Conservation (phyloP, 2,888 invertebrate species). For the Lagria hirta region DNA sequence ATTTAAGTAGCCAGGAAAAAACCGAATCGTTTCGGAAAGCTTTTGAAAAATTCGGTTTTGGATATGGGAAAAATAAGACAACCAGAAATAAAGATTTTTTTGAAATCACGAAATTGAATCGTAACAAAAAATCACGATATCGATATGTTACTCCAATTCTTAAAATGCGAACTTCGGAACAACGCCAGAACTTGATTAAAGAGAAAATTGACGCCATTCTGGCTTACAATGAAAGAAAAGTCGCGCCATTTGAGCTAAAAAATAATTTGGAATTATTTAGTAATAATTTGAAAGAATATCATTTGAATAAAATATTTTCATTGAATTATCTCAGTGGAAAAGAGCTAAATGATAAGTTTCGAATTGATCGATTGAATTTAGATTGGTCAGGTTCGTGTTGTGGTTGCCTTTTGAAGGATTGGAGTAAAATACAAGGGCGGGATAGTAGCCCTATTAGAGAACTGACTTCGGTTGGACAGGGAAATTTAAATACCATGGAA, state of each 20-base stretch:
- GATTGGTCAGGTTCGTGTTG: conserved; percentile 51
- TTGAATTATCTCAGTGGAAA: conserved; percentile 25
- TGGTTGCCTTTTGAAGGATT: conserved; percentile 62
- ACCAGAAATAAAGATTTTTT: conserved; percentile 16
- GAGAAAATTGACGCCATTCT: conserved; percentile 46
- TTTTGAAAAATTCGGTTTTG: conserved; percentile 65
- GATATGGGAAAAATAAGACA: conserved; percentile 34
- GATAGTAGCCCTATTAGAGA: conserved; percentile 44
- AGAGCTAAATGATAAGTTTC: conserved; percentile 26
- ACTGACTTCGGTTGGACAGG: not conserved
- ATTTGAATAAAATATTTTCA: conserved; percentile 25
- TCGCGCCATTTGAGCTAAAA: conserved; percentile 2
- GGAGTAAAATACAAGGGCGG: conserved; percentile 65
- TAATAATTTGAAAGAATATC: conserved; percentile 16
- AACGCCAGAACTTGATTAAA: conserved; percentile 43
- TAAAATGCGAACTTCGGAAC: conserved; percentile 44
- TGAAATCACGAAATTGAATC: conserved; percentile 21
- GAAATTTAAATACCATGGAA: not conserved
- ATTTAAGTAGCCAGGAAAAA: conserved; percentile 27
- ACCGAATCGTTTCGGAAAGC: conserved; percentile 55
- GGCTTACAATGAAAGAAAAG: conserved; percentile 17
- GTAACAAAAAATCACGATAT: conserved; percentile 43
- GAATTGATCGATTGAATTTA: conserved; percentile 44
- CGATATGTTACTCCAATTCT: conserved; percentile 48
- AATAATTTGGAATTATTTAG: conserved; percentile 8